Evolutionary conservation across 2,113 vertebrate species (phyloP).

Genomic region (Gavialis gangeticus): DNA sequence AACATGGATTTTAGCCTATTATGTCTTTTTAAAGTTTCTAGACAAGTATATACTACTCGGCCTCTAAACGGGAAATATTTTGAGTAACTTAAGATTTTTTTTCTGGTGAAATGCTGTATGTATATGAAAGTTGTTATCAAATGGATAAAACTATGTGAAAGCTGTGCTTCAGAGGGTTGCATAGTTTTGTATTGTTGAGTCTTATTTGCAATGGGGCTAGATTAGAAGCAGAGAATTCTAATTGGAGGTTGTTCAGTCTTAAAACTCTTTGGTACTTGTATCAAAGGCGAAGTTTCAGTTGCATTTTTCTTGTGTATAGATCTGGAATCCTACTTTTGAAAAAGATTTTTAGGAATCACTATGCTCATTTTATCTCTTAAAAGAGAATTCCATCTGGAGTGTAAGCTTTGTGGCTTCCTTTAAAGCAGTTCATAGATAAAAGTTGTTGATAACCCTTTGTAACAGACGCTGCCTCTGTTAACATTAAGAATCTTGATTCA

Average conservation of each 20-base stretch:
- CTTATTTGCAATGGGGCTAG: not conserved
- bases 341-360: not conserved
- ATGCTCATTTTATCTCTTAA: not conserved
- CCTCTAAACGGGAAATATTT: not conserved
- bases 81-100: not conserved
- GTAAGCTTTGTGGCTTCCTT: not conserved
- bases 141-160: constrained; percentile 10
- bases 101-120: not conserved
- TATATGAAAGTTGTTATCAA: not conserved
- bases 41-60: not conserved
- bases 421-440: not conserved
- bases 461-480: not conserved
- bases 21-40: not conserved
- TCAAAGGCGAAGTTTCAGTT: not conserved
- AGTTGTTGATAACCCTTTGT: not conserved
- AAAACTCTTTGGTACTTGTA: not conserved
- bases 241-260: not conserved
- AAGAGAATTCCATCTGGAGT: not conserved
- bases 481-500: not conserved
- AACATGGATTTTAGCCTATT: not conserved
- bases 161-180: not conserved
- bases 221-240: not conserved
- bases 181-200: not conserved
- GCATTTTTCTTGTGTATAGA: not conserved
- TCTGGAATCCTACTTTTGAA: not conserved